Percentiles rank a stretch among this genome's conserved stretches.
phyloP scores from a whole-genome alignment of 2,888 invertebrate species.

The Polydesmus complanatus region DNA sequence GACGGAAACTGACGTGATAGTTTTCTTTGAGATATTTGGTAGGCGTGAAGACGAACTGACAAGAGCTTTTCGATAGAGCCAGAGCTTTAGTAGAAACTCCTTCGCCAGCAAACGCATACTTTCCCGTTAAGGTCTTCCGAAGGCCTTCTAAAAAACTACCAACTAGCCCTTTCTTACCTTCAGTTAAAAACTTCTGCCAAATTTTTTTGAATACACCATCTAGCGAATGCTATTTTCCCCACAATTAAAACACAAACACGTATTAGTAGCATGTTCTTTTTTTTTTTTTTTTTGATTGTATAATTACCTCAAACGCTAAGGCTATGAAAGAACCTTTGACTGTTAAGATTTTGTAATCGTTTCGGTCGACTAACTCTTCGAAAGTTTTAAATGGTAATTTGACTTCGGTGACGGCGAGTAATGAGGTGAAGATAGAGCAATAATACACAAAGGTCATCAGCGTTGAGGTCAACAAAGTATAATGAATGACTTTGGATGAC shows the following conservation, averaged over 20 bases:
- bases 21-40: background rate
- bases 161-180: background rate
- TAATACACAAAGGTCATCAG: slow-evolving; percentile 7
- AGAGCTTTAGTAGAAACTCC: slow-evolving; percentile 4
- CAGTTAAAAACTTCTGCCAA: background rate
- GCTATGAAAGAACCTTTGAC: background rate
- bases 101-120: slow-evolving; percentile 5
- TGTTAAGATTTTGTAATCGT: slow-evolving; percentile 6
- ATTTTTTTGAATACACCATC: background rate
- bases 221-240: background rate
- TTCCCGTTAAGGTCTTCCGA: slow-evolving; percentile 4
- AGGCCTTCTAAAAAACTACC: background rate
- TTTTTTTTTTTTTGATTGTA: too few species aligned
- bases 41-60: background rate
- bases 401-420: slow-evolving; percentile 2
- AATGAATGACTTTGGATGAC: background rate
- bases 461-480: background rate
- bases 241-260: too few species aligned
- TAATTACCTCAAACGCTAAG: background rate
- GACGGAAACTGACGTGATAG: background rate
- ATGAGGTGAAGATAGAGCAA: slow-evolving; percentile 3
- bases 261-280: too few species aligned
- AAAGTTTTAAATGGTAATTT: slow-evolving; percentile 5
- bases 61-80: slow-evolving; percentile 2
- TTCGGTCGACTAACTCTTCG: background rate